Percentiles rank a stretch among this genome's conserved stretches.
Evolutionary conservation across 2,797 vertebrate genomes (phyloP).

Genomic region (Coluber constrictor): DNA sequence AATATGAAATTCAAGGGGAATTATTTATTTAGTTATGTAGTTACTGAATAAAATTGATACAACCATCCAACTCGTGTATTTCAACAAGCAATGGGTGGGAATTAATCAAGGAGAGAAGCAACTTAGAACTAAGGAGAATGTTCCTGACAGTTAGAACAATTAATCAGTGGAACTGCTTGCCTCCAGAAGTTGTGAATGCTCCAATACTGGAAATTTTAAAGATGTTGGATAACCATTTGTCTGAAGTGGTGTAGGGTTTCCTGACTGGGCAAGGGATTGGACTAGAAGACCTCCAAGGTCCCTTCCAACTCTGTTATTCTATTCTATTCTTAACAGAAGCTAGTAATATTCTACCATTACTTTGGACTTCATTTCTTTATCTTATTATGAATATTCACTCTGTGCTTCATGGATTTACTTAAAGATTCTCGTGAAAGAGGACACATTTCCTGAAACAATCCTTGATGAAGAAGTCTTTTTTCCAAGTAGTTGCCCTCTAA

Average conservation of each 20-base stretch:
- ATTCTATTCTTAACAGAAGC: background rate
- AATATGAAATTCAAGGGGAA: background rate
- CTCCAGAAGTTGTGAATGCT: no score
- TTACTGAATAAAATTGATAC: background rate
- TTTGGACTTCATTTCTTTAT: background rate
- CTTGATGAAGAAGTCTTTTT: background rate
- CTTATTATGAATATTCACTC: background rate
- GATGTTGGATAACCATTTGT: no score
- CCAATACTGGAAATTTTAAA: no score
- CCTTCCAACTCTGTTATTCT: no score
- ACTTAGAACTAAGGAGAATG: no score
- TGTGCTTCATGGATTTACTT: background rate
- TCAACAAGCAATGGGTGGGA: background rate
- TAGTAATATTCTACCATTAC: background rate
- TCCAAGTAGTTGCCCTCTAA: background rate
- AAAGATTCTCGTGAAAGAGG: background rate
- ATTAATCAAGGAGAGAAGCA: no score
- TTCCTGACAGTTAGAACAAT: no score
- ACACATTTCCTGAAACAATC: background rate
- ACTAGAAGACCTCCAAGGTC: no score
- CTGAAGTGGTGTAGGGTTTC: no score
- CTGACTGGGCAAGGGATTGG: no score
- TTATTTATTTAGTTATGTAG: background rate
- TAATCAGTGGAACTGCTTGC: no score
- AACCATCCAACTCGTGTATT: background rate